Evolutionary conservation across 1,140 invertebrate species (phyloP), one percentile per base, ranked within the genome.

Genomic region (Colletes gigas): DNA sequence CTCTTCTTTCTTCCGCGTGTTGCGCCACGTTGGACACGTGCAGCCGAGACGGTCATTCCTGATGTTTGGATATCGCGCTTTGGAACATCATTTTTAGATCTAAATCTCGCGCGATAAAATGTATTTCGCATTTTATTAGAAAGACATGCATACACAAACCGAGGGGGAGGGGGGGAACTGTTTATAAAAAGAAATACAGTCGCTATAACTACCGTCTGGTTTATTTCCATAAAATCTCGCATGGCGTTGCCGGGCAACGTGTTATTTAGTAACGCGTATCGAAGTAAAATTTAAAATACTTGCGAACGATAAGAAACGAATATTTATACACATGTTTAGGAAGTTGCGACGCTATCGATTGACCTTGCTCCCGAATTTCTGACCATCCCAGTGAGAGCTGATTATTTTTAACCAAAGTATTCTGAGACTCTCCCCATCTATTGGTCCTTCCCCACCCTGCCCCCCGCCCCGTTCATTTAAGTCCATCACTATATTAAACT

Each of bases 331-430:
- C 44, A 39, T 74, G 60, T 83, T 81, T 76, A 68, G 19, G 63
- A 81, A 67, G 52, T 85, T 82, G 50, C 41, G 55, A 21, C 52
- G 74, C 67, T 78, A 85, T 86, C 72, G 84, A 83, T 77, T 66
- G 84, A 86, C 84, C 85, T 86, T 86, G 85, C 63, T 77, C 76
- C 75, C 60, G 30, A 86, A 86, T 86, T 75, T 83, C 84, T 65
- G 63, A 50, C 72, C 62, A 63, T 73, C 60, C 60, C 41, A 50
- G 75, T 72, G 72, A 79, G 67, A 78, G 76, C 39, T 69, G 85
- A 86, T 86, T 86, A 86, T 86, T 86, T 86, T 86, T 86, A 85
- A 83, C 81, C 69, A 0, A 69, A 77, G 63, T 83, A 69, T 83
- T 81, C 70, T 60, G 21, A 59, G 63, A 21, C 62, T 54, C 44